Evolutionary conservation across 2,888 invertebrate species (phyloP), one percentile per base, ranked within the genome.

Genomic region (Lasioglossum oenotherae): DNA sequence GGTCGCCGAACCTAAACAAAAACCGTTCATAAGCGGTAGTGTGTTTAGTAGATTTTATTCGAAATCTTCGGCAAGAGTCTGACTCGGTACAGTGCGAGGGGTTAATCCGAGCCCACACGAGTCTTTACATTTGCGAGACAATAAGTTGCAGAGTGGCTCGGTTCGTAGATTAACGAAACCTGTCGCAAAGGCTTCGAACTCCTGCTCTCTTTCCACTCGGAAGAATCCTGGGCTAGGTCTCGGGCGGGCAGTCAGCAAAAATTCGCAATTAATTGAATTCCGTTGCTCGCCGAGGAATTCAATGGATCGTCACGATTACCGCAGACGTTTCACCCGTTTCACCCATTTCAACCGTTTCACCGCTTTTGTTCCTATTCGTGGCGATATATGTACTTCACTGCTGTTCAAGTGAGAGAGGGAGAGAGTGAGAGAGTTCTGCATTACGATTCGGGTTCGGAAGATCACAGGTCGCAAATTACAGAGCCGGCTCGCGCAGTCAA

Each of bases 391-490:
- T 67, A 67, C 35, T 10, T 10, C 3, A 23, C 23, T n/a, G 23
- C 53, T 53, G 53, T 53, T 53, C 53, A 23, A 23, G 2, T 3
- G 19, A 6, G 49, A 19, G 49, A 0, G 23, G 10, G 49, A 8
- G 49, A 49, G 49, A 19, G 49, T 1, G 53, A 10, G 60, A 27
- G 60, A n/a, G 0, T 67, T 57, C 35, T 73, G 83, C 75, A 79
- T 80, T 60, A 77, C 64, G 27, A 57, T 44, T 35, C 69, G 57
- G 69, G 49, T 31, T 46, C 49, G 73, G 73, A 77, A 85, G 86
- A 85, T 86, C 79, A 85, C 75, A 81, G 85, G 85, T 85, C 80
- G 87, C 78, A 87, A 82, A 87, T 86, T 87, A 87, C 82, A 82
- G 73, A 78, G 41, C 49, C 16, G 67, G 38, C 16, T 49, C 41